Conservation (phyloP, 2,888 invertebrate species). For the Dioctria linearis region DNA sequence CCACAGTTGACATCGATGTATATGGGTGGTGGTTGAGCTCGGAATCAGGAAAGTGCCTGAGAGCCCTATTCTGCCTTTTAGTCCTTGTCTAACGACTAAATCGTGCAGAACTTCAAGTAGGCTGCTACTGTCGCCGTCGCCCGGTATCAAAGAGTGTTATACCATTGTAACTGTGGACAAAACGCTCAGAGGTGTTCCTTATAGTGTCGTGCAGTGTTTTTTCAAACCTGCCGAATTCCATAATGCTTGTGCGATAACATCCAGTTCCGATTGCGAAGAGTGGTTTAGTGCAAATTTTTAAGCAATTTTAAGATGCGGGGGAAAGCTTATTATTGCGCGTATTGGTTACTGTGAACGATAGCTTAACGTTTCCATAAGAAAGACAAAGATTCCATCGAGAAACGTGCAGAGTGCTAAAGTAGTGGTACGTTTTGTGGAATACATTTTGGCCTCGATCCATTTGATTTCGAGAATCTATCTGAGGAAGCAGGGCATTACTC, state of each 20-base stretch:
- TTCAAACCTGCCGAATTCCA: neutral
- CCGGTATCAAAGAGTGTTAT: conserved; percentile 13
- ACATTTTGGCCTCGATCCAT: neutral
- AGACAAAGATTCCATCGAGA: neutral
- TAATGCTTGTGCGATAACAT: conserved; percentile 9
- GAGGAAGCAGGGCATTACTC: neutral
- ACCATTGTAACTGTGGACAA: neutral
- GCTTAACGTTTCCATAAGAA: conserved; percentile 7
- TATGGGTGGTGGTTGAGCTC: conserved; percentile 20
- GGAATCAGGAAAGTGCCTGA: conserved; percentile 35
- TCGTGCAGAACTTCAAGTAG: conserved; percentile 26
- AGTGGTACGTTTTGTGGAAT: conserved; percentile 17
- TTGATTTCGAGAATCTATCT: conserved; percentile 3
- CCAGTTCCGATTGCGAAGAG: neutral
- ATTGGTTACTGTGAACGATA: conserved; percentile 24
- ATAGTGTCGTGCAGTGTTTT: conserved; percentile 32
- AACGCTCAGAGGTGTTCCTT: conserved; percentile 3
- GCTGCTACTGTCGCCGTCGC: neutral
- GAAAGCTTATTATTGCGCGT: conserved; percentile 2
- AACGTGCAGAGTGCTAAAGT: conserved; percentile 8
- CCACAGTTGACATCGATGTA: conserved; percentile 35
- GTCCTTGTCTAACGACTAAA: conserved; percentile 46
- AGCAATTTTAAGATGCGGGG: conserved; percentile 16
- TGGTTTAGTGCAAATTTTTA: conserved; percentile 22
- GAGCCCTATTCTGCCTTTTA: conserved; percentile 47